Conservation (phyloP, 2,113 vertebrate genomes). For the Trogon melanurus region DNA sequence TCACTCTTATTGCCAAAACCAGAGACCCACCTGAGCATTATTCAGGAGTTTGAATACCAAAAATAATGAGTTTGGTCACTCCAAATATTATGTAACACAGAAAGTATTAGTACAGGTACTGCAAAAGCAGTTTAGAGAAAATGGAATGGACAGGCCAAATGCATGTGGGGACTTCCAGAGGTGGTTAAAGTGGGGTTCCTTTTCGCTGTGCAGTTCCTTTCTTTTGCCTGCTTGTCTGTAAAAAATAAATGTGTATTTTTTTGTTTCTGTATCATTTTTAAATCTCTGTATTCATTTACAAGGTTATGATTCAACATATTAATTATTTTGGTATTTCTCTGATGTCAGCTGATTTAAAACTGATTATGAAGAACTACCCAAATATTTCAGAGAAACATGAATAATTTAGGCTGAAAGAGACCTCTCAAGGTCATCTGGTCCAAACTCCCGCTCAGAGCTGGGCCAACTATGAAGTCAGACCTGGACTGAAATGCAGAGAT, state of each 20-base stretch:
- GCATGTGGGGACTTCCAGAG: background rate
- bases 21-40: background rate
- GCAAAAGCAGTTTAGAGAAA: background rate
- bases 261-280: background rate
- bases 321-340: background rate
- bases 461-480: background rate
- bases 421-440: background rate
- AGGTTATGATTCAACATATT: background rate
- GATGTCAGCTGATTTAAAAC: background rate
- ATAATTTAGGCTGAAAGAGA: background rate
- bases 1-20: background rate
- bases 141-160: background rate
- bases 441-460: background rate
- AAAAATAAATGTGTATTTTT: background rate
- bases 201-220: background rate
- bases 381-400: background rate
- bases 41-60: background rate
- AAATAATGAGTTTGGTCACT: background rate
- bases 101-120: background rate
- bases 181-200: background rate
- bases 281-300: background rate
- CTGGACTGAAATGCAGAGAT: background rate
- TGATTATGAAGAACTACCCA: background rate
- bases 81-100: accelerated
- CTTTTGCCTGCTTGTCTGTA: background rate